phyloP scores from a whole-genome alignment of 2,888 invertebrate genomes.

The Steinernema carpocapsae region DNA sequence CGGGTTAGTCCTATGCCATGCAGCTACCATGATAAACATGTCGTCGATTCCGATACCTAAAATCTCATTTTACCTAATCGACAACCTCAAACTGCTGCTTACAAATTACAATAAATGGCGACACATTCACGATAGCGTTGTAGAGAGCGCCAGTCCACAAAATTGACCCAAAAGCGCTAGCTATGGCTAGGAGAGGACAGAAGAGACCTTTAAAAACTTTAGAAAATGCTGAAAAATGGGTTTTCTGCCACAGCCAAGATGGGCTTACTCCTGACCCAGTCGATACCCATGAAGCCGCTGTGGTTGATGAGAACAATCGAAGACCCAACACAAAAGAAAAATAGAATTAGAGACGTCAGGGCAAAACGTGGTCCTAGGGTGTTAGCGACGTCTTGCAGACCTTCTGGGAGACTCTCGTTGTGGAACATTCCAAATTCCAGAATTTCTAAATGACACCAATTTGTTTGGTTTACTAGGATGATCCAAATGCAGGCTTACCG shows the following conservation, averaged over 20 bases:
- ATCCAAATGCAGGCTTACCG: slow-evolving; percentile 45
- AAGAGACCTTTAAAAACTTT: slow-evolving; percentile 48
- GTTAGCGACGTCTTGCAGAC: slow-evolving; percentile 59
- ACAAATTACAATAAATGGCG: slow-evolving; percentile 67
- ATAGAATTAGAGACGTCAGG: slow-evolving; percentile 53
- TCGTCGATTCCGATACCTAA: slow-evolving; percentile 93
- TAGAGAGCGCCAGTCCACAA: slow-evolving; percentile 65
- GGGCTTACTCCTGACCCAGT: slow-evolving; percentile 66
- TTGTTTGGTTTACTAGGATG: not conserved
- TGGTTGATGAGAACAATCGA: slow-evolving; percentile 64
- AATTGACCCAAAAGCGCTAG: slow-evolving; percentile 64
- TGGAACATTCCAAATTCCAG: slow-evolving; percentile 66
- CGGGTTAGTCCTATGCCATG: slow-evolving; percentile 86
- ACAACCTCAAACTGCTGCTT: slow-evolving; percentile 32
- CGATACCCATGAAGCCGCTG: slow-evolving; percentile 56
- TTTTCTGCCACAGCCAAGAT: slow-evolving; percentile 58
- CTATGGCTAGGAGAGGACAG: slow-evolving; percentile 63
- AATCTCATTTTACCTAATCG: slow-evolving; percentile 50
- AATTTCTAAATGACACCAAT: slow-evolving; percentile 49
- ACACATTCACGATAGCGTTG: slow-evolving; percentile 68
- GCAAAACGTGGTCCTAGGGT: slow-evolving; percentile 50
- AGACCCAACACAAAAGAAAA: slow-evolving; percentile 61
- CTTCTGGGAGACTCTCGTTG: slow-evolving; percentile 65
- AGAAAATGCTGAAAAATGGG: not conserved
- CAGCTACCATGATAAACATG: slow-evolving; percentile 93